phyloP scores from a whole-genome alignment of 2,888 invertebrate species.

The Cephus spinipes region DNA sequence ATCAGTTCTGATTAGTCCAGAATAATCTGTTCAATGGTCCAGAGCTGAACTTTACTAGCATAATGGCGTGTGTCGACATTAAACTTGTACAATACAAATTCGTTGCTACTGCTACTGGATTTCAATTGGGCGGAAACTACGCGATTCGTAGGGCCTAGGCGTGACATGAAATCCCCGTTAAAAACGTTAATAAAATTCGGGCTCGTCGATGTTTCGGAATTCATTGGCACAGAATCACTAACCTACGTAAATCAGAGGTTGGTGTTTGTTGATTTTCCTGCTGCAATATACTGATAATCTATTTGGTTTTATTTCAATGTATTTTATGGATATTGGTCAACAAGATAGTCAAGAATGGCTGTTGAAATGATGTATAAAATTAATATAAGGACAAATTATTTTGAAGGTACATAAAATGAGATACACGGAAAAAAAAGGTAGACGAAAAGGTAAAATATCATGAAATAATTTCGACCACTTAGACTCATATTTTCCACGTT shows the following conservation, averaged over 20 bases:
- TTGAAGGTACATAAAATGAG: too few species aligned
- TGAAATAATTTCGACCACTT: background rate
- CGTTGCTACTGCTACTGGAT: background rate
- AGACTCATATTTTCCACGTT: background rate
- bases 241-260: background rate
- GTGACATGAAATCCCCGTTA: background rate
- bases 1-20: background rate
- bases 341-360: too few species aligned
- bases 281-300: background rate
- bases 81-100: background rate
- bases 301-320: too few species aligned
- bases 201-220: background rate
- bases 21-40: background rate
- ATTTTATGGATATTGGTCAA: too few species aligned
- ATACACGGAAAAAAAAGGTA: background rate
- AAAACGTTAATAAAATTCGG: slow-evolving; percentile 1
- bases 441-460: background rate
- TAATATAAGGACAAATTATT: background rate
- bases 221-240: background rate
- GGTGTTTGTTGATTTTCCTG: background rate
- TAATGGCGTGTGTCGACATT: background rate
- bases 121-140: background rate
- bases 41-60: background rate
- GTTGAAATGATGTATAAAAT: background rate
- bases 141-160: background rate